Conservation (phyloP, 2,113 vertebrate genomes). For the Urocitellus parryii region DNA sequence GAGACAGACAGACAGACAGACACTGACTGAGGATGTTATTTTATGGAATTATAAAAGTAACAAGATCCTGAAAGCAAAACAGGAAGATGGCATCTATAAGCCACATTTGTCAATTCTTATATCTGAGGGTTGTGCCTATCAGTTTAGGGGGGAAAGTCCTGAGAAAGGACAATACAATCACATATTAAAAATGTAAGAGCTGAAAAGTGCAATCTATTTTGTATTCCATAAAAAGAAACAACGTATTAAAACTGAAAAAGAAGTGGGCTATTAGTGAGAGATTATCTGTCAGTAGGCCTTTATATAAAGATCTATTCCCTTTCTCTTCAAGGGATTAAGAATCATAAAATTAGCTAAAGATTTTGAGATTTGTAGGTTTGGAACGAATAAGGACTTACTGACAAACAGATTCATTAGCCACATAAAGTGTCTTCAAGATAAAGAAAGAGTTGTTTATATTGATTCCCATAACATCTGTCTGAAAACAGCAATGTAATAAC, state of each 20-base stretch:
- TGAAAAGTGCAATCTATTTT: background rate
- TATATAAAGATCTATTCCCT: slow-evolving; percentile 3
- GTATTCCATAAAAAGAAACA: slow-evolving; percentile 1
- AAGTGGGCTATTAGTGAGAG: background rate
- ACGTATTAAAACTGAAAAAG: slow-evolving; percentile 43
- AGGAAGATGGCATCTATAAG: background rate
- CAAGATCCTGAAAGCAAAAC: background rate
- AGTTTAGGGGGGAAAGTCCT: background rate
- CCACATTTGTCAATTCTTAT: background rate
- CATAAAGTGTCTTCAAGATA: slow-evolving; percentile 39
- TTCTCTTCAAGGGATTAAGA: background rate
- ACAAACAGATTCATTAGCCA: slow-evolving; percentile 1
- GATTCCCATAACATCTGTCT: slow-evolving; percentile 6
- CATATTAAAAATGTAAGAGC: background rate
- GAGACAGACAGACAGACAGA: background rate
- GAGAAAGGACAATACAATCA: background rate
- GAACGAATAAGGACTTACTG: slow-evolving; percentile 18
- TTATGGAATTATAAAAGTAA: background rate
- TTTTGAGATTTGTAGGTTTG: slow-evolving; percentile 37
- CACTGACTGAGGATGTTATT: background rate
- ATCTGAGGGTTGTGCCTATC: background rate
- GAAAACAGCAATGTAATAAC: background rate
- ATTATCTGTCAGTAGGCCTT: background rate
- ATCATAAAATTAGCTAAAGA: slow-evolving; percentile 44
- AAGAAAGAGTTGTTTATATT: slow-evolving; percentile 54